These are phyloP conservation scores for Manis pentadactyla DNA, from an alignment of 2,797 vertebrate genomes.

Conservation along the genomic window DNA sequence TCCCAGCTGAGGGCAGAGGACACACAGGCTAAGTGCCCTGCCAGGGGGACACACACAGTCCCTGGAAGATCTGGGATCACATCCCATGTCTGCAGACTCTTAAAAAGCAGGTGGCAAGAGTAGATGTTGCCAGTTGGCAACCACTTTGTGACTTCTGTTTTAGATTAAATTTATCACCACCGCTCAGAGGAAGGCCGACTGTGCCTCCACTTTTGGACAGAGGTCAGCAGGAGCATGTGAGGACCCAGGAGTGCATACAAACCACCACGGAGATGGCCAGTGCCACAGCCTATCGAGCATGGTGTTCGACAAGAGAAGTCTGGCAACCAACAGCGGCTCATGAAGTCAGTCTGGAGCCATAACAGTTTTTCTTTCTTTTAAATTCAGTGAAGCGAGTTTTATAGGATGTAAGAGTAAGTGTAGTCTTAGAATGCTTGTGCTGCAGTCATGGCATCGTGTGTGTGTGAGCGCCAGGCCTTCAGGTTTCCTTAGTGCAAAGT, in stretches of 20 bases:
- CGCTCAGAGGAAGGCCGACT: neutral
- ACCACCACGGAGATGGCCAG: rapidly evolving
- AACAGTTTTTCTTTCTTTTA: neutral
- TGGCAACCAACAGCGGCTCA: neutral
- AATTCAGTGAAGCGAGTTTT: neutral
- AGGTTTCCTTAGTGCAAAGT: neutral
- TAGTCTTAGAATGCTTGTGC: neutral
- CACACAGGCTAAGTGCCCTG: too few relatives aligned
- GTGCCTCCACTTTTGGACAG: neutral
- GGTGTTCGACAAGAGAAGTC: neutral
- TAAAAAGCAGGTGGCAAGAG: neutral
- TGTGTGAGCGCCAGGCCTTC: neutral
- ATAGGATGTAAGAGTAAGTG: neutral
- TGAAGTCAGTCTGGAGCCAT: neutral
- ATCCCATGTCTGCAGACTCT: neutral
- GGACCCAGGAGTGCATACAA: neutral
- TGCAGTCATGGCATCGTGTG: neutral
- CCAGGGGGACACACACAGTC: neutral
- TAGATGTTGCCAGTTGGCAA: neutral
- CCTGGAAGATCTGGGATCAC: neutral
- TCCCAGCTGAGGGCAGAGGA: neutral
- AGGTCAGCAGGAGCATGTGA: neutral
- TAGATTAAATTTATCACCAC: neutral
- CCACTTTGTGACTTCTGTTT: neutral
- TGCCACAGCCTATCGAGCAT: neutral